Percentiles rank a stretch among this genome's conserved stretches.
Evolutionary conservation across 2,888 invertebrate species (phyloP).

Genomic region (Rhagonycha fulva): DNA sequence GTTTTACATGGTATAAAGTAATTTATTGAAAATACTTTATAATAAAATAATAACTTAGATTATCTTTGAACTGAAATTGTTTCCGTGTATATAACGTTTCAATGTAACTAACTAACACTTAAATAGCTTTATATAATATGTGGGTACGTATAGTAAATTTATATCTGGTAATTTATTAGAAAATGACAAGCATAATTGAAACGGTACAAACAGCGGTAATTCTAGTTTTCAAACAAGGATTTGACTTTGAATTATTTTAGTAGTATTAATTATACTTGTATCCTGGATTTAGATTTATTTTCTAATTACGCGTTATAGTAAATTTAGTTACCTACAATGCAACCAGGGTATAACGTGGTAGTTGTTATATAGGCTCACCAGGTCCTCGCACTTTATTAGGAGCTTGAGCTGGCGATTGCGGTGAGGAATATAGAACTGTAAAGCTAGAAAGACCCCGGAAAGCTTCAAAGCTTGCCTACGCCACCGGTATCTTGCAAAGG

Average conservation of each 20-base stretch:
- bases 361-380: slow-evolving; percentile 35
- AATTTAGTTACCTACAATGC: slow-evolving; percentile 16
- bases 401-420: slow-evolving; percentile 44
- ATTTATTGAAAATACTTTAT: too few relatives aligned
- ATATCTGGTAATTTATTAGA: neutral
- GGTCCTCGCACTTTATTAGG: slow-evolving; percentile 44
- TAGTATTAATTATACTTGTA: slow-evolving; percentile 16
- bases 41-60: neutral
- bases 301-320: slow-evolving; percentile 19
- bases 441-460: slow-evolving; percentile 47
- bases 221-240: slow-evolving; percentile 10
- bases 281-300: slow-evolving; percentile 18
- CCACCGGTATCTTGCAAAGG: slow-evolving; percentile 44
- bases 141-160: neutral
- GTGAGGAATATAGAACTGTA: slow-evolving; percentile 45
- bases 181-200: slow-evolving; percentile 15
- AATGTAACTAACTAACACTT: neutral
- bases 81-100: too few relatives aligned
- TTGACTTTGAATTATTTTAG: slow-evolving; percentile 17
- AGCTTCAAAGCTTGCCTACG: slow-evolving; percentile 48
- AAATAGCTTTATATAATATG: neutral
- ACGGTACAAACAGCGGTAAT: slow-evolving; percentile 4
- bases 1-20: too few relatives aligned
- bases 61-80: neutral
- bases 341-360: slow-evolving; percentile 22